phyloP scores from a whole-genome alignment of 2,797 vertebrate genomes.

The Myotis findleyi region DNA sequence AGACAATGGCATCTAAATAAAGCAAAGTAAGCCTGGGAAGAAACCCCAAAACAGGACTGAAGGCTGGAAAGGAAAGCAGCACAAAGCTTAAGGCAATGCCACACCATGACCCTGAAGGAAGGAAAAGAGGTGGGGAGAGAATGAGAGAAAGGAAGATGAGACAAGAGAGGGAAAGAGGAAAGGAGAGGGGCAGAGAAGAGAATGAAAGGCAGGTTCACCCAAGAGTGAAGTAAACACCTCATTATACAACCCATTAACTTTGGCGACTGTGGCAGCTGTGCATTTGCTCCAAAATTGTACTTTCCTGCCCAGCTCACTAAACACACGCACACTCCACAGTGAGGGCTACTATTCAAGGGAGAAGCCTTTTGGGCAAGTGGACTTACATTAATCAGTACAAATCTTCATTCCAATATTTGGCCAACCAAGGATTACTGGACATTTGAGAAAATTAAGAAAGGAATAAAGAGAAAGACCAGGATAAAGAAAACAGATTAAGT shows the following conservation, averaged over 20 bases:
- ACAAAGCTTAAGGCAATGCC: background rate
- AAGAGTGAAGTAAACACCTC: background rate
- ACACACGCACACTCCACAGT: background rate
- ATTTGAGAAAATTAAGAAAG: constrained; percentile 35
- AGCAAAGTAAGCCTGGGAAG: background rate
- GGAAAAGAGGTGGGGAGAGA: background rate
- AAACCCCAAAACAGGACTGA: background rate
- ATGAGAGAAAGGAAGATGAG: background rate
- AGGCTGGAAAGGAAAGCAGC: background rate
- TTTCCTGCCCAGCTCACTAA: background rate
- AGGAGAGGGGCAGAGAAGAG: rapidly evolving
- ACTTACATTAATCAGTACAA: constrained; percentile 3
- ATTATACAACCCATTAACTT: background rate
- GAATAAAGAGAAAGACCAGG: background rate
- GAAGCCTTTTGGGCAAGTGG: background rate
- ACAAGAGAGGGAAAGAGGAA: background rate
- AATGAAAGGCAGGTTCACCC: background rate
- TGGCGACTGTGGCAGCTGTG: background rate
- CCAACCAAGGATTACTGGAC: background rate
- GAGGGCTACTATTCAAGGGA: background rate
- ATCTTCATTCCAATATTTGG: constrained; percentile 18
- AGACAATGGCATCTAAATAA: background rate
- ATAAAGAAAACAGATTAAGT: background rate
- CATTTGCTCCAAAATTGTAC: background rate
- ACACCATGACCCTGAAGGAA: background rate